phyloP scores from a whole-genome alignment of 2,113 vertebrate genomes.

The Microcebus murinus region DNA sequence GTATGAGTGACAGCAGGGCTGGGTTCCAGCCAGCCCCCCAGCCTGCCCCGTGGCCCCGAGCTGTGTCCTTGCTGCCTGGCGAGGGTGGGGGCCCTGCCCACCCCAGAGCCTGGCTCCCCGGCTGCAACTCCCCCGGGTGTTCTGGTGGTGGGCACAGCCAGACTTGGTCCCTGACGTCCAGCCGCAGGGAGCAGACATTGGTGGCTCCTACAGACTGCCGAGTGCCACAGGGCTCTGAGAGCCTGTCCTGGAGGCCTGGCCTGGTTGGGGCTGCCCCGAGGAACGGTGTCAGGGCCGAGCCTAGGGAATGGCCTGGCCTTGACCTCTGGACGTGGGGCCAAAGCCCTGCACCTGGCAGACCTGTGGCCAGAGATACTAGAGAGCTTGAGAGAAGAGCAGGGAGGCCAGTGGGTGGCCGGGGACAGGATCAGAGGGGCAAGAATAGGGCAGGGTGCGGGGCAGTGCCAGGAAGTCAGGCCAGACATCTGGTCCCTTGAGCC shows the following conservation, averaged over 20 bases:
- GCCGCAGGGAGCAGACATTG: background rate
- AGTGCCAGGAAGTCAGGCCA: background rate
- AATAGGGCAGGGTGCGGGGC: too few species aligned
- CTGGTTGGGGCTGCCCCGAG: background rate
- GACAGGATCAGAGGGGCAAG: background rate
- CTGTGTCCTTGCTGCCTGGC: background rate
- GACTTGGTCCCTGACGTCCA: background rate
- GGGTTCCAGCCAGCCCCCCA: background rate
- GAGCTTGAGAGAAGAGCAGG: background rate
- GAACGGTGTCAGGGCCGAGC: background rate
- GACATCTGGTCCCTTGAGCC: background rate
- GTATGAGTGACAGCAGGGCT: background rate
- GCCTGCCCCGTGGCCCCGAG: background rate
- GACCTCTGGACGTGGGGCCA: background rate
- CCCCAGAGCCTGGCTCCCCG: background rate
- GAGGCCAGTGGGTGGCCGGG: background rate
- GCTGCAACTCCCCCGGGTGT: accelerated
- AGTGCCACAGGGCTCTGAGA: background rate
- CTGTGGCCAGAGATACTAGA: background rate
- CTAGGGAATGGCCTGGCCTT: background rate
- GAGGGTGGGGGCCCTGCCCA: background rate
- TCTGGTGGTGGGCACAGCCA: background rate
- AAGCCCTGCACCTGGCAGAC: background rate
- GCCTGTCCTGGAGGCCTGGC: background rate
- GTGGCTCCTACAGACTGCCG: background rate